Conservation (phyloP, 2,797 vertebrate species). For the Lycodopsis pacificus region DNA sequence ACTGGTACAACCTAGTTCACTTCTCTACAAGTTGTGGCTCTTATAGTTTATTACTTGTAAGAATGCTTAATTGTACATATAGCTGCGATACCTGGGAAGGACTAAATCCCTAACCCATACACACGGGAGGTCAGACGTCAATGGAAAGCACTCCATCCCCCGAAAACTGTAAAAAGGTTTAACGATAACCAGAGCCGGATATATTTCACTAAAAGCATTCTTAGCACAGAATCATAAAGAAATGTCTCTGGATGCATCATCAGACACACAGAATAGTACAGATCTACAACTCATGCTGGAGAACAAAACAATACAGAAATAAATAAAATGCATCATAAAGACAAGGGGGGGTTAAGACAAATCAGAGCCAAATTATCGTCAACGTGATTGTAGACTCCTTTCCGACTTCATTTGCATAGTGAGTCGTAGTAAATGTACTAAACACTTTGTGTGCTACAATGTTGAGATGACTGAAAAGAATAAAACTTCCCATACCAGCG, state of each 20-base stretch:
- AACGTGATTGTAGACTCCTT: neutral
- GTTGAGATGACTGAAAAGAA: constrained; percentile 32
- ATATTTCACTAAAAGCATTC: constrained; percentile 44
- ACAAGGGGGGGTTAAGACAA: neutral
- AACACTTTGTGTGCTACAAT: neutral
- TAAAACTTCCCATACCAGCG: constrained; percentile 45
- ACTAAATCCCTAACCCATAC: neutral
- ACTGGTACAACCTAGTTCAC: neutral
- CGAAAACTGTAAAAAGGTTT: constrained; percentile 41
- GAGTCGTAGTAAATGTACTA: neutral
- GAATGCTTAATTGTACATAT: neutral
- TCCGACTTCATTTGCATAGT: neutral
- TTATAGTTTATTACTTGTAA: neutral
- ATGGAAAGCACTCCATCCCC: constrained; percentile 38
- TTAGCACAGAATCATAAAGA: constrained; percentile 6
- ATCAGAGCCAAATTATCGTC: neutral
- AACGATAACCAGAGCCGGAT: constrained; percentile 37
- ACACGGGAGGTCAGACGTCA: constrained; percentile 32
- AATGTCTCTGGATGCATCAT: neutral
- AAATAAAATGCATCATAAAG: neutral
- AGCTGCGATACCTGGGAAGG: neutral
- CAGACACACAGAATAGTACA: neutral
- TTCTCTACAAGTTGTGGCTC: neutral
- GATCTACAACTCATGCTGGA: neutral
- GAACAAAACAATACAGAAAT: neutral